Evolutionary conservation across 2,113 vertebrate species (phyloP), one percentile per base, ranked within the genome.

Genomic region (Prionailurus bengalensis): DNA sequence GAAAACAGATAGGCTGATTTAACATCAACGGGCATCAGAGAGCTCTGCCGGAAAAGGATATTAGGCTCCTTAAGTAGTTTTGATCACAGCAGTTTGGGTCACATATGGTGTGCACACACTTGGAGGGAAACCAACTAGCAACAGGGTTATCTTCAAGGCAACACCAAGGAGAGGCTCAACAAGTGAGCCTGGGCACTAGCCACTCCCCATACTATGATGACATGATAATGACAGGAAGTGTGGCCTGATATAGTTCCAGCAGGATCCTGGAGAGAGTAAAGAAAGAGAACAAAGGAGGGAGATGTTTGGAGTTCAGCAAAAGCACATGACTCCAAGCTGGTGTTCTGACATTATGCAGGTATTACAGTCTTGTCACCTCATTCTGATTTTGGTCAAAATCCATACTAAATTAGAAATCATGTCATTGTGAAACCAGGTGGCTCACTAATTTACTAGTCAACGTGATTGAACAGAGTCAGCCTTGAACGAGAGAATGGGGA

Each of bases 51-150:
- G 95, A 78, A 96, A 81, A 85, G 76, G 61, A 61, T 84, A 96
- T 95, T 79, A 14, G 5, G 70, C 65, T 79, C 31, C 31, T 39
- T 65, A 53, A 70, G 63, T 53, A 68, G 70, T 95, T 97, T 84
- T 45, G 74, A 96, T 90, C 73, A 70, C 27, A 95, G 63, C 17
- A 42, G n/a, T 83, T 95, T 95, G 79, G 92, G 45, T 94, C 79
- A 93, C 92, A 96, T 94, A 86, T 95, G 95, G 96, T 81, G 55
- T 94, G 65, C 95, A 96, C 68, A 96, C 31, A 73, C 51, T 98
- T 97, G 87, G 94, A 96, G 65, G 48, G 33, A 92, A 92, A 92
- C 94, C 97, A 97, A 84, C 68, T 82, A 58, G 48, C 73, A 90
- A 87, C 11, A 70, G 63, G 68, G 65, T 94, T 92, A 90, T 95